Evolutionary conservation across 2,113 vertebrate genomes (phyloP).

Genomic region (Dasyornis broadbenti): DNA sequence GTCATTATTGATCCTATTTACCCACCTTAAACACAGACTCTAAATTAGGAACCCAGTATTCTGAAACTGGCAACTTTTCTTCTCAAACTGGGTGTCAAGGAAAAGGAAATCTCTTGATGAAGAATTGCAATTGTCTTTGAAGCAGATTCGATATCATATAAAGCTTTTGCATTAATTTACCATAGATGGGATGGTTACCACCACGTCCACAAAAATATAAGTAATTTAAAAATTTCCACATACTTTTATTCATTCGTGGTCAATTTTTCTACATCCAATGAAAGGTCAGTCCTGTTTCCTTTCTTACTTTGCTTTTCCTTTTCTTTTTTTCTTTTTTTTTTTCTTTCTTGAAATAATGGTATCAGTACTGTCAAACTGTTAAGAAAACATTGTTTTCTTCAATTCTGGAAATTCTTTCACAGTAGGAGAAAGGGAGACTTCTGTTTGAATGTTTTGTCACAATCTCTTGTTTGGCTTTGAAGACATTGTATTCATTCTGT

Average conservation of each 20-base stretch:
- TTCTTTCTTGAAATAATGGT: background rate
- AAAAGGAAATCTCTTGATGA: background rate
- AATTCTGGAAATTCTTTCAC: background rate
- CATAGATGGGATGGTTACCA: background rate
- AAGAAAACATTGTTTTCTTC: background rate
- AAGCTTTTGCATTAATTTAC: background rate
- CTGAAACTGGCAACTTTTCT: background rate
- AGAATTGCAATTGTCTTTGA: background rate
- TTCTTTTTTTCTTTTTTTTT: too few species aligned
- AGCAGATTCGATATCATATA: background rate
- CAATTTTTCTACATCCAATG: background rate
- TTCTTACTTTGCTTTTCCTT: background rate
- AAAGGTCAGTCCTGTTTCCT: accelerated
- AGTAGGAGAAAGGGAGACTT: background rate
- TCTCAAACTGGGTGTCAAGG: background rate
- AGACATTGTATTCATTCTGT: background rate
- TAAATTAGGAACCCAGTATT: background rate
- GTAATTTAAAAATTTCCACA: background rate
- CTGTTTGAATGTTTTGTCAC: background rate
- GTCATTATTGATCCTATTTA: background rate
- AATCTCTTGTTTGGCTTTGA: background rate
- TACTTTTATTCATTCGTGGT: background rate
- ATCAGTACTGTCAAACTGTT: background rate
- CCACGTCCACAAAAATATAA: background rate
- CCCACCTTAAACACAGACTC: background rate